Conservation (phyloP, 1,140 invertebrate genomes). For the Aplysia californica region DNA sequence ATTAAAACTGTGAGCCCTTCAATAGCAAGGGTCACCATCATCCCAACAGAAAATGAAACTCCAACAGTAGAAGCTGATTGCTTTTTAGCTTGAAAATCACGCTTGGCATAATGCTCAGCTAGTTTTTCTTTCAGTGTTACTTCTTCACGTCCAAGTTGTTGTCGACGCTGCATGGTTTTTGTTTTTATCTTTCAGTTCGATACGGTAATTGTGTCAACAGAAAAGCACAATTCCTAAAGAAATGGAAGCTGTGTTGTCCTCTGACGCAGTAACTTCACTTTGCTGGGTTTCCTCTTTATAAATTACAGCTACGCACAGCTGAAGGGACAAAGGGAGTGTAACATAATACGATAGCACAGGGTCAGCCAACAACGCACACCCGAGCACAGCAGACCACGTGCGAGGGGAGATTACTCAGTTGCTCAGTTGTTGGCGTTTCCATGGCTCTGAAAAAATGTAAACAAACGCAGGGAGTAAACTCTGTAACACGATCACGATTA, state of each 20-base stretch:
- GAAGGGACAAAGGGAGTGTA: neutral
- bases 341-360: too few relatives aligned
- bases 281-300: too few relatives aligned
- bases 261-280: too few relatives aligned
- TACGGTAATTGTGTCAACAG: neutral
- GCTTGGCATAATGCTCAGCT: constrained; percentile 36
- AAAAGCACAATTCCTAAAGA: neutral
- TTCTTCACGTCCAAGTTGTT: too few relatives aligned
- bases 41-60: constrained; percentile 34
- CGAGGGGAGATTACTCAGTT: too few relatives aligned
- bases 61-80: constrained; percentile 27
- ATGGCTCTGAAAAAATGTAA: too few relatives aligned
- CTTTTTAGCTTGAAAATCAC: constrained; percentile 35
- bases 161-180: neutral
- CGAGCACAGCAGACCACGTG: too few relatives aligned
- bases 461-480: too few relatives aligned
- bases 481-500: too few relatives aligned
- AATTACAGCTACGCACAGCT: neutral
- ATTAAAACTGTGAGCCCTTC: constrained; percentile 33
- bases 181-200: neutral
- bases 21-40: constrained; percentile 35
- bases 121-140: constrained; percentile 42
- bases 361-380: too few relatives aligned
- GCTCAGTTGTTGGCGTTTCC: too few relatives aligned
- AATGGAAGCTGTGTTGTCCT: neutral